Evolutionary conservation across 2,888 invertebrate genomes (phyloP).

Genomic region (Margaritifera margaritifera): DNA sequence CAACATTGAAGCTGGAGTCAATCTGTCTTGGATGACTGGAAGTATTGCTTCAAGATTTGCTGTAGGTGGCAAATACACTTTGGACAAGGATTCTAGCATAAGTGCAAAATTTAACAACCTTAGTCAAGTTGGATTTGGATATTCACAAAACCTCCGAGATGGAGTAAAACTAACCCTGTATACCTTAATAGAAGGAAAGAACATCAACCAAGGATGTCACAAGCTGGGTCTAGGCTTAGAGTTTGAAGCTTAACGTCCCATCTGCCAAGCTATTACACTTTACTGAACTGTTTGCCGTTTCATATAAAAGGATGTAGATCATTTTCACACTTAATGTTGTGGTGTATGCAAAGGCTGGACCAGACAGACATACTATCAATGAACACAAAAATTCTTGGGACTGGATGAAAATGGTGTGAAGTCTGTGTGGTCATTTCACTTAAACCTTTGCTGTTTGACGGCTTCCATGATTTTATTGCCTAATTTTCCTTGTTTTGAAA

Average conservation of each 20-base stretch:
- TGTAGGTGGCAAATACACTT: conserved; percentile 89
- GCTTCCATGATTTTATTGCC: no score
- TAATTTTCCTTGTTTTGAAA: no score
- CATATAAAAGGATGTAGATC: no score
- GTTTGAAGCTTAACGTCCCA: conserved; percentile 80
- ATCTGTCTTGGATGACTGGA: conserved; percentile 92
- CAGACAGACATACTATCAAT: no score
- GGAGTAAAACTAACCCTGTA: conserved; percentile 94
- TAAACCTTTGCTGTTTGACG: no score
- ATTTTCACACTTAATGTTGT: no score
- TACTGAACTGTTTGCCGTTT: no score
- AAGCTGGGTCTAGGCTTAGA: conserved; percentile 97
- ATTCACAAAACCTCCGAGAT: conserved; percentile 92
- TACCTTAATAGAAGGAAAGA: conserved; percentile 95
- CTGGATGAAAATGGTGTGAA: no score
- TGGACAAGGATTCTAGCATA: conserved; percentile 87
- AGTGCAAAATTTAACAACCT: conserved; percentile 92
- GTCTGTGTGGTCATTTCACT: no score
- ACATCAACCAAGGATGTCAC: conserved; percentile 98
- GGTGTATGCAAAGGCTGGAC: no score
- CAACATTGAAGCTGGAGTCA: conserved; percentile 90
- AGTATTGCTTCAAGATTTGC: conserved; percentile 93
- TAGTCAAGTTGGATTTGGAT: conserved; percentile 94
- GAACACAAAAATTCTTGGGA: no score
- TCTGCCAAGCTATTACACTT: no score